Evolutionary conservation across 2,888 invertebrate species (phyloP), one percentile per base, ranked within the genome.

Genomic region (Pyrrhia umbra): DNA sequence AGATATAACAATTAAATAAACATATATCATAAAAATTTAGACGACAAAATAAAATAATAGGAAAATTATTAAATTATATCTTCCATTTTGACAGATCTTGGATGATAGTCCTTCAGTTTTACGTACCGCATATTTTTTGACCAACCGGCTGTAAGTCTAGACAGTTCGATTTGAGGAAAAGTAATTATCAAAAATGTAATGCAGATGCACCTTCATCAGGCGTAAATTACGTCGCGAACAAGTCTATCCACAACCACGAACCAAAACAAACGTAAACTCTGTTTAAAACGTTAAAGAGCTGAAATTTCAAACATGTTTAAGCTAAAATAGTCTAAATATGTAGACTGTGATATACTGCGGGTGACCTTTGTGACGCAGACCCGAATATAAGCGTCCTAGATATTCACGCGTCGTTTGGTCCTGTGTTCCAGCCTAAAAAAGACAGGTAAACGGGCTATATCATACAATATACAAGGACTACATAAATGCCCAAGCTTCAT

Each of bases 321-420:
- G 39, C 23, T 30, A 68, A 40, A 59, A 43, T 27, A 43, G 10
- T 25, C 45, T 40, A 23, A 40, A n/a, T 16, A 43, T 21, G 27
- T 37, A 27, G 13, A 42, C 16, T 20, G 23, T 39, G 39, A 74
- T 60, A 55, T 13, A 25, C 21, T 1, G 15, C 20, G 8, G 10
- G 8, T 50, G 77, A 72, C 71, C 71, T 72, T 72, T 71, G 34
- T 37, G 9, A 40, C 6, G 43, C 6, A 2, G 3, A 30, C 45
- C 52, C 30, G 45, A 70, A 70, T 55, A 71, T 56, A 15, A 23
- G 30, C 15, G 40, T 46, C 20, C 52, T 70, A 57, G 45, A 23
- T 46, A 56, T 39, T 75, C 16, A 71, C 64, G 57, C 50, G 30
- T 6, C 39, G 52, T 15, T 71, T 30, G 21, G 18, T 39, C 25